phyloP scores from a whole-genome alignment of 1,140 invertebrate genomes.

The Drosophila tani region DNA sequence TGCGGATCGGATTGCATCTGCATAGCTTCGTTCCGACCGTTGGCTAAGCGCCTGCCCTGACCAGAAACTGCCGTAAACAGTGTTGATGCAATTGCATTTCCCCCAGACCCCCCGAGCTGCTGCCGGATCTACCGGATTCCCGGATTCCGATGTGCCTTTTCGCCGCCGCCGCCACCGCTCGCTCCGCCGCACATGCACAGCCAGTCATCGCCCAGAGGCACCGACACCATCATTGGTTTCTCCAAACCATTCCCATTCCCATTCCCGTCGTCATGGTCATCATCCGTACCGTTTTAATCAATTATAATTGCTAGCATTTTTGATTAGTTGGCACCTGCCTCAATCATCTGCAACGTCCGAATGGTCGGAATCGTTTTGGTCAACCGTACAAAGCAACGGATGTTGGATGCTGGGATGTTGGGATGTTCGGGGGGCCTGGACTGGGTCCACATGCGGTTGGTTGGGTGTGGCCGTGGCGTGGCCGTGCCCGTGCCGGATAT shows the following conservation, averaged over 20 bases:
- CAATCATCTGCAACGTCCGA: conserved; percentile 50
- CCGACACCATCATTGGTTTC: conserved; percentile 17
- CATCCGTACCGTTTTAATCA: conserved; percentile 73
- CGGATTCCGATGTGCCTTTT: conserved; percentile 16
- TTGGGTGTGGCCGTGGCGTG: neutral
- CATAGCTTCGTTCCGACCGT: neutral
- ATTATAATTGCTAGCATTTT: conserved; percentile 80
- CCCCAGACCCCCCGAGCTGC: too few species aligned
- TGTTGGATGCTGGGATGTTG: conserved; percentile 16
- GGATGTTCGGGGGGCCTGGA: too few species aligned
- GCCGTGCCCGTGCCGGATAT: conserved; percentile 2
- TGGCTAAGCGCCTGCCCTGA: conserved; percentile 17
- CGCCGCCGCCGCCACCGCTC: neutral
- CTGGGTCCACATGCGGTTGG: conserved; percentile 6
- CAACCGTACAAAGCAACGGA: conserved; percentile 43
- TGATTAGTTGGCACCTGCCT: conserved; percentile 78
- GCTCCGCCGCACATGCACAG: too few species aligned
- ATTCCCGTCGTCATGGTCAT: conserved; percentile 17
- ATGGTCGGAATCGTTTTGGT: conserved; percentile 54
- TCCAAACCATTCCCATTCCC: neutral
- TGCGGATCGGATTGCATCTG: neutral
- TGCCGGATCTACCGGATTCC: neutral
- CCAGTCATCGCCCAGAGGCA: neutral
- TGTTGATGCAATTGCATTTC: conserved; percentile 38
- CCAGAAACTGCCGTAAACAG: conserved; percentile 29